phyloP scores from a whole-genome alignment of 23 tunicate genomes.

The Halocynthia aurantium region DNA sequence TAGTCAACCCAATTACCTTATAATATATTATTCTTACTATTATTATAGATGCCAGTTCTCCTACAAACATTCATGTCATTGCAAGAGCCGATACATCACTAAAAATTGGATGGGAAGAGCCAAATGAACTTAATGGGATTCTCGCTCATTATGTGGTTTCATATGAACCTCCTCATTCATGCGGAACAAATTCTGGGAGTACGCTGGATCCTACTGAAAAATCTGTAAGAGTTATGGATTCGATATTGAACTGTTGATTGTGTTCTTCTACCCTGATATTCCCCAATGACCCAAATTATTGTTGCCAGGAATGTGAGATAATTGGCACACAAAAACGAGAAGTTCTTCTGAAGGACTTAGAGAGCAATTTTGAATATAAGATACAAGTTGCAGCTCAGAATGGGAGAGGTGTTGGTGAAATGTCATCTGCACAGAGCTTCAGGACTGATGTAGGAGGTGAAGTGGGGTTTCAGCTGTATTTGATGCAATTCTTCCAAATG shows the following conservation, averaged over 20 bases:
- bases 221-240: not conserved
- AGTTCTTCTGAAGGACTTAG: not conserved
- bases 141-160: conserved; percentile 17
- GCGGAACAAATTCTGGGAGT: conserved; percentile 9
- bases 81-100: conserved; percentile 5
- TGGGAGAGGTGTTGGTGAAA: conserved; percentile 32
- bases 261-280: too few relatives aligned
- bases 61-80: conserved; percentile 1
- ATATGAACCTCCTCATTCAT: conserved; percentile 16
- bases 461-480: not conserved
- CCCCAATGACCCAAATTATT: too few relatives aligned
- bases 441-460: conserved; percentile 42
- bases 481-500: not conserved
- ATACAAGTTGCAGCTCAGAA: conserved; percentile 18
- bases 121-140: conserved; percentile 29
- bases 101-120: conserved; percentile 22
- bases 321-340: not conserved
- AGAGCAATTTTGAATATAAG: conserved; percentile 1
- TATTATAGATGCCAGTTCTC: not conserved
- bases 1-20: not conserved
- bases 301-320: too few relatives aligned
- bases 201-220: not conserved
- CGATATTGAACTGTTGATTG: too few relatives aligned
- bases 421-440: conserved; percentile 5
- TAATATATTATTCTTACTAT: too few relatives aligned